phyloP scores from a whole-genome alignment of 2,888 invertebrate genomes.

The Strigamia transsilvanica region DNA sequence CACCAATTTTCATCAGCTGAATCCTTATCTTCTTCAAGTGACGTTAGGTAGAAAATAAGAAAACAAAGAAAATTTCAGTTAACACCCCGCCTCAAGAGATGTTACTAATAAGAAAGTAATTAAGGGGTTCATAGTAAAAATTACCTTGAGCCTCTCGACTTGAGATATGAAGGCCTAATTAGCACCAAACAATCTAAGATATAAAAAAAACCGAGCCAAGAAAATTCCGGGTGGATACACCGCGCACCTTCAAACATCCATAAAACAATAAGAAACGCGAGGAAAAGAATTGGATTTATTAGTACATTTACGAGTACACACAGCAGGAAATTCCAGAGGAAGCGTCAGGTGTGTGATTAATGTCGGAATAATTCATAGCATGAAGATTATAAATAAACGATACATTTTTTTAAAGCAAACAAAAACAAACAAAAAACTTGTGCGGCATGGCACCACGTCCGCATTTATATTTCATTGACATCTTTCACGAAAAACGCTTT shows the following conservation, averaged over 20 bases:
- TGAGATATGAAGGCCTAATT: constrained; percentile 45
- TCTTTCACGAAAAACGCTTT: background rate
- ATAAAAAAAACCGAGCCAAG: background rate
- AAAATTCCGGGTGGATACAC: background rate
- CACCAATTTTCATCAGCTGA: background rate
- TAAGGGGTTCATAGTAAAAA: constrained; percentile 42
- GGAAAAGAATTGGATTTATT: constrained; percentile 34
- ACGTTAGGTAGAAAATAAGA: background rate
- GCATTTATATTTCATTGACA: constrained; percentile 41
- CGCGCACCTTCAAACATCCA: constrained; percentile 17
- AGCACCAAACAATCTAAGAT: constrained; percentile 30
- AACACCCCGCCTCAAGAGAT: constrained; percentile 11
- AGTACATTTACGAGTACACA: background rate
- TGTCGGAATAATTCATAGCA: constrained; percentile 7
- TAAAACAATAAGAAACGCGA: background rate
- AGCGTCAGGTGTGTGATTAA: constrained; percentile 4
- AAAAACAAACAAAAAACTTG: background rate
- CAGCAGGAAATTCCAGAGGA: constrained; percentile 1
- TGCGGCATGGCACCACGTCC: background rate
- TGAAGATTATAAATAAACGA: constrained; percentile 24
- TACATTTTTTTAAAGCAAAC: background rate
- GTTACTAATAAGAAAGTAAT: constrained; percentile 48
- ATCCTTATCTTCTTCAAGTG: background rate
- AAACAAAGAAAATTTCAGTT: constrained; percentile 36
- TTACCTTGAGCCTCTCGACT: constrained; percentile 10